phyloP scores from a whole-genome alignment of 1,140 invertebrate genomes.

The Trachymyrmex cornetzi region DNA sequence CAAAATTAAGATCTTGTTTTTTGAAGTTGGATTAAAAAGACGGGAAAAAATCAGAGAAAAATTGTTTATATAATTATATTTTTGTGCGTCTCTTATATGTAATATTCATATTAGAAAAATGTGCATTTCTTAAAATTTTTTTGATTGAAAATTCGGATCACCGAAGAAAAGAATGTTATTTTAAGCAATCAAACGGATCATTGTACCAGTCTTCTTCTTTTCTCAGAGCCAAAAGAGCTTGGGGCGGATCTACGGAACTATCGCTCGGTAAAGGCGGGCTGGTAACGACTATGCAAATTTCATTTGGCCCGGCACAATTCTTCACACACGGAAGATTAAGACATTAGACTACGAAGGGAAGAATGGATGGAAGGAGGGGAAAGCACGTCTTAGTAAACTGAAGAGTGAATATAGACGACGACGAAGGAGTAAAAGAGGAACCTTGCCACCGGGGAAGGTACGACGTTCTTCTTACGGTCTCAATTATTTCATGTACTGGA shows the following conservation, averaged over 20 bases:
- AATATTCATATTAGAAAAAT: neutral
- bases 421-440: slow-evolving; percentile 51
- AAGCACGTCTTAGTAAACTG: slow-evolving; percentile 60
- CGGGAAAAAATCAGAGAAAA: neutral
- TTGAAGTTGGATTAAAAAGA: neutral
- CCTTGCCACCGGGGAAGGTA: slow-evolving; percentile 35
- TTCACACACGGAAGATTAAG: slow-evolving; percentile 80
- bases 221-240: slow-evolving; percentile 55
- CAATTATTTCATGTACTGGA: slow-evolving; percentile 66
- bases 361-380: neutral
- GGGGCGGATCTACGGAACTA: slow-evolving; percentile 63
- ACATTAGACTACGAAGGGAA: slow-evolving; percentile 71
- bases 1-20: neutral
- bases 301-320: slow-evolving; percentile 78
- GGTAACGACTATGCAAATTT: slow-evolving; percentile 82
- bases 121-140: neutral
- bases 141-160: slow-evolving; percentile 8
- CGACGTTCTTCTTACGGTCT: slow-evolving; percentile 62
- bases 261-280: slow-evolving; percentile 70
- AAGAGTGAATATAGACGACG: slow-evolving; percentile 60
- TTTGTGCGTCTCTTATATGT: neutral
- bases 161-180: slow-evolving; percentile 58
- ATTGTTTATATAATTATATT: neutral
- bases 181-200: slow-evolving; percentile 68
- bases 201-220: slow-evolving; percentile 49